A percentile compares a stretch with the other conserved stretches of the same genome.
Conservation (phyloP, 2,888 invertebrate genomes). For the Ellobium chinense region DNA sequence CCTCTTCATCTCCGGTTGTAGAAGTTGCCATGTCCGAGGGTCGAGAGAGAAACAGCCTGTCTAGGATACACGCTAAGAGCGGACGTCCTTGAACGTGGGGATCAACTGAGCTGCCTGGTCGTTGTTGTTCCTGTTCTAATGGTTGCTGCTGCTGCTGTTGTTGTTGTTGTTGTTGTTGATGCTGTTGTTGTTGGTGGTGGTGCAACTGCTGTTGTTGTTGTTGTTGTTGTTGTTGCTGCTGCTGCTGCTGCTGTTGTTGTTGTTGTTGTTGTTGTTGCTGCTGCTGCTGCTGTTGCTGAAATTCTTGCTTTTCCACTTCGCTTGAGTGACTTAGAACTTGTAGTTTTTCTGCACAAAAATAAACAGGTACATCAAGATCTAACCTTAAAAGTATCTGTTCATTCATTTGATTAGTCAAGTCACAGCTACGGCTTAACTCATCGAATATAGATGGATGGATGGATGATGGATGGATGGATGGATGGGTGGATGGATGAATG, state of each 20-base stretch:
- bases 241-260: conserved; percentile 1
- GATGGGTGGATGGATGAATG: no score
- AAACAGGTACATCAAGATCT: no score
- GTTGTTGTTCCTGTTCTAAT: neutral
- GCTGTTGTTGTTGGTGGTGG: neutral
- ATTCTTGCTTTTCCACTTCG: no score
- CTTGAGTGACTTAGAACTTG: no score
- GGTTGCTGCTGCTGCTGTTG: neutral
- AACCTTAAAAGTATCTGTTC: no score
- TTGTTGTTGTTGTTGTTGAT: neutral
- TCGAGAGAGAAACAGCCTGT: neutral
- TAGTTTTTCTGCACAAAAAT: no score
- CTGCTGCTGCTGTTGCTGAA: conserved; percentile 2
- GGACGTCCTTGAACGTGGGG: neutral
- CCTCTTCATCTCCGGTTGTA: neutral
- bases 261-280: conserved; percentile 13
- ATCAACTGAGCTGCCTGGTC: neutral
- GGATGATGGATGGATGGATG: no score
- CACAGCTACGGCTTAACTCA: no score
- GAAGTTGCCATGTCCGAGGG: neutral
- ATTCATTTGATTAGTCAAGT: no score
- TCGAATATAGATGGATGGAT: no score
- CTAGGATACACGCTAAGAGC: neutral
- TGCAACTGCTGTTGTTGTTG: neutral
- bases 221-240: neutral